These are phyloP conservation scores for Panthera leo DNA, from an alignment of 2,113 vertebrate genomes.

Conservation along the genomic window DNA sequence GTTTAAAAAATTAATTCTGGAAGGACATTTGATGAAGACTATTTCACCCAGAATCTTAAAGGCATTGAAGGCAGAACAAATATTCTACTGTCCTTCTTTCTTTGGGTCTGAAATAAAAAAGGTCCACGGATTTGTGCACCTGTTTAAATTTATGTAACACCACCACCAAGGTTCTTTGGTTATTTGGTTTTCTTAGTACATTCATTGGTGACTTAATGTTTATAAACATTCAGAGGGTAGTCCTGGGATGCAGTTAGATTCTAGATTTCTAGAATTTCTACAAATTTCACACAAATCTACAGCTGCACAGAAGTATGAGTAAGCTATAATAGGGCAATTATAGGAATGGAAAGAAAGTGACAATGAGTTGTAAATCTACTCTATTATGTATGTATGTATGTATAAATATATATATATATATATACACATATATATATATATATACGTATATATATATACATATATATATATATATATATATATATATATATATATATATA, in stretches of 20 bases:
- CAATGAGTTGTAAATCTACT: background rate
- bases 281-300: background rate
- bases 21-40: background rate
- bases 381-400: too few relatives aligned
- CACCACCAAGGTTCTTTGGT: background rate
- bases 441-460: too few relatives aligned
- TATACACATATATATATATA: fast-evolving
- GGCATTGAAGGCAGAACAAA: background rate
- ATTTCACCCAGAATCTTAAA: background rate
- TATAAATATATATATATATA: fast-evolving
- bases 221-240: background rate
- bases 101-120: background rate
- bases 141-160: background rate
- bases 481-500: too few relatives aligned
- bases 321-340: background rate
- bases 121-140: background rate
- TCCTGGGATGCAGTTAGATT: background rate
- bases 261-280: background rate
- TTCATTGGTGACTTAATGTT: background rate
- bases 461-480: too few relatives aligned
- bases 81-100: background rate
- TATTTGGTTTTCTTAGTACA: background rate
- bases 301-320: background rate
- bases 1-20: background rate
- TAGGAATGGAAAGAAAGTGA: background rate